phyloP scores from a whole-genome alignment of 2,797 vertebrate genomes.

The Protosalanx chinensis region DNA sequence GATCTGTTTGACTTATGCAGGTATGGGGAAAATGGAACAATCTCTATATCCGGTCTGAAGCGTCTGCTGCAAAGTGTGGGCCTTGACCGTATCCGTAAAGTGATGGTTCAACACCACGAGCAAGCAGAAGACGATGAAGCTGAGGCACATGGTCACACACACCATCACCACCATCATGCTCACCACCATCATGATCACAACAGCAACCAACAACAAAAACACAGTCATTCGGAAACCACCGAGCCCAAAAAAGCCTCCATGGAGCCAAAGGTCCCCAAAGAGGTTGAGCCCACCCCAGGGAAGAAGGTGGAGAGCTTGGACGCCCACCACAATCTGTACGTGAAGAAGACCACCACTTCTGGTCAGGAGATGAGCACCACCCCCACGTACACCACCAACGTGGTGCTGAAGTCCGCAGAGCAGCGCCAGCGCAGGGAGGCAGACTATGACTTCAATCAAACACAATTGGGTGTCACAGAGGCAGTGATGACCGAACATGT shows the following conservation, averaged over 20 bases:
- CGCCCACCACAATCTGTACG: constrained; percentile 37
- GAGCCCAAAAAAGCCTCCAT: constrained; percentile 35
- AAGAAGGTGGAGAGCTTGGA: constrained; percentile 53
- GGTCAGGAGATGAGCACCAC: constrained; percentile 24
- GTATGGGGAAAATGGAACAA: constrained; percentile 90
- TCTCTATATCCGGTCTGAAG: constrained; percentile 83
- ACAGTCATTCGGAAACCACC: background rate
- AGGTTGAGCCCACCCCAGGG: constrained; percentile 13
- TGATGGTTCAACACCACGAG: constrained; percentile 68
- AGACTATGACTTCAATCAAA: constrained; percentile 19
- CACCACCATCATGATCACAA: constrained; percentile 8
- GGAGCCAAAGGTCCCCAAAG: constrained; percentile 14
- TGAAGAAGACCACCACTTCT: constrained; percentile 40
- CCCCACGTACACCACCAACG: constrained; percentile 28
- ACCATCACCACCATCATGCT: constrained; percentile 18
- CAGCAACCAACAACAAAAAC: constrained; percentile 42
- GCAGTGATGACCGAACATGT: background rate
- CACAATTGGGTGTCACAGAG: background rate
- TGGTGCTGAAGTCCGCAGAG: constrained; percentile 22
- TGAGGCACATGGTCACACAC: constrained; percentile 26
- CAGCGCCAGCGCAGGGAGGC: constrained; percentile 32
- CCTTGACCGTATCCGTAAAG: constrained; percentile 75
- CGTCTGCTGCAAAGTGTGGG: constrained; percentile 84
- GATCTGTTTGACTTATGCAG: constrained; percentile 51
- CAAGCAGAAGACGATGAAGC: constrained; percentile 20